These are phyloP conservation scores for Corvus moneduloides DNA, from an alignment of 2,113 vertebrate genomes.

Conservation along the genomic window DNA sequence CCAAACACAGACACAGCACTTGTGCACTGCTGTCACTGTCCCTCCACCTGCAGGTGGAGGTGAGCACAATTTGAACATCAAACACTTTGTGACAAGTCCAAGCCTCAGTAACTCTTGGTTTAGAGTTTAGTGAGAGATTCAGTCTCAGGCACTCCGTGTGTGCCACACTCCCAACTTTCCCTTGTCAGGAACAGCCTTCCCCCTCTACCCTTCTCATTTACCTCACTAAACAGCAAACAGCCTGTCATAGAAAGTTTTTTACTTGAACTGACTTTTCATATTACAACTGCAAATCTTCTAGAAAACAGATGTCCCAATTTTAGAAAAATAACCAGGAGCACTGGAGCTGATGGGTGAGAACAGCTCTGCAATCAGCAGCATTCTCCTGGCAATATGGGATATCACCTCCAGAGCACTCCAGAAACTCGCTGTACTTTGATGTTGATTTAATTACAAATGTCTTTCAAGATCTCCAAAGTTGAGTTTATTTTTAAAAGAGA, in stretches of 20 bases:
- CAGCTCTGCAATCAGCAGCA: background rate
- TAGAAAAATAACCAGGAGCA: background rate
- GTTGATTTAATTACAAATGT: background rate
- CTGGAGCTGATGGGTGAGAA: background rate
- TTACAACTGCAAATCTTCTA: background rate
- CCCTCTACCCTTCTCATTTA: no score
- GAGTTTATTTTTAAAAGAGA: background rate
- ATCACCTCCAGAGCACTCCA: background rate
- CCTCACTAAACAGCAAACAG: background rate
- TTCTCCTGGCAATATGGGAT: accelerated
- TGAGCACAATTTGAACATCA: conserved; percentile 42
- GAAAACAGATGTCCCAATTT: background rate
- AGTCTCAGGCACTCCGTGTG: conserved; percentile 52
- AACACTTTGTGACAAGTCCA: conserved; percentile 63
- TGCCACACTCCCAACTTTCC: background rate
- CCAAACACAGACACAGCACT: conserved; percentile 25
- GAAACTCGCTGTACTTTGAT: background rate
- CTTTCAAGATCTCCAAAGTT: background rate
- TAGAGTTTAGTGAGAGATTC: conserved; percentile 78
- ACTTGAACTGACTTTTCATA: background rate
- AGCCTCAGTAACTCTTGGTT: conserved; percentile 70
- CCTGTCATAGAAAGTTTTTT: accelerated
- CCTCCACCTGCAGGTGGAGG: conserved; percentile 50
- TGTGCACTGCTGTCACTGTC: conserved; percentile 42
- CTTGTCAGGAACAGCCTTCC: background rate